Conservation (phyloP, 1,140 invertebrate species). For the Drosophila bocqueti region DNA sequence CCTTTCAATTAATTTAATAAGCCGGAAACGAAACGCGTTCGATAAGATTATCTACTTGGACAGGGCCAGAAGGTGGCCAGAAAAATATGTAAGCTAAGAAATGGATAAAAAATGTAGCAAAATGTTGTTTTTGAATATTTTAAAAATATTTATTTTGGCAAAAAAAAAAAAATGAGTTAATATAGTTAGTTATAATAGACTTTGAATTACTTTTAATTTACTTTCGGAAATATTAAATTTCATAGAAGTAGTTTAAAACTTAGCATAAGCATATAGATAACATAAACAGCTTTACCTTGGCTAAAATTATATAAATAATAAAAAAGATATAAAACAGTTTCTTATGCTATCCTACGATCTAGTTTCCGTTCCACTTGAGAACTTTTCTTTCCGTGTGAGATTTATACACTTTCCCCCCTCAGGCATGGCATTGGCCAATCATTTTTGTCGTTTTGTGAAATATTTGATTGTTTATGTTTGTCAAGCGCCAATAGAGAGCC, state of each 20-base stretch:
- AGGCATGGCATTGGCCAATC: constrained; percentile 48
- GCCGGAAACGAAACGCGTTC: constrained; percentile 19
- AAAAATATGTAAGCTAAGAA: neutral
- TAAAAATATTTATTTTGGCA: neutral
- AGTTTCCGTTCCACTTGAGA: neutral
- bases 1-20: constrained; percentile 76
- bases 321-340: neutral
- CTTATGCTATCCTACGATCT: no score
- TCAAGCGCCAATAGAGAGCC: constrained; percentile 31
- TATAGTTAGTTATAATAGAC: no score
- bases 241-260: neutral
- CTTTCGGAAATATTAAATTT: no score
- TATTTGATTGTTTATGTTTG: constrained; percentile 73
- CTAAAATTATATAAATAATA: neutral
- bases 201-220: neutral
- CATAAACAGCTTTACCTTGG: neutral
- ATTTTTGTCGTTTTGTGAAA: constrained; percentile 61
- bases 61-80: constrained; percentile 4
- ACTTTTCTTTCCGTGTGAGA: constrained; percentile 3
- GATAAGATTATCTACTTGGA: constrained; percentile 56
- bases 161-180: neutral
- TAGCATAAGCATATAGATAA: neutral
- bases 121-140: neutral
- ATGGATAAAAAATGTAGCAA: neutral
- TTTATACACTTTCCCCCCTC: neutral